Base-by-base conservation (phyloP, 2,797 vertebrate species). In the Xiphorhynchus erythropygius region DNA sequence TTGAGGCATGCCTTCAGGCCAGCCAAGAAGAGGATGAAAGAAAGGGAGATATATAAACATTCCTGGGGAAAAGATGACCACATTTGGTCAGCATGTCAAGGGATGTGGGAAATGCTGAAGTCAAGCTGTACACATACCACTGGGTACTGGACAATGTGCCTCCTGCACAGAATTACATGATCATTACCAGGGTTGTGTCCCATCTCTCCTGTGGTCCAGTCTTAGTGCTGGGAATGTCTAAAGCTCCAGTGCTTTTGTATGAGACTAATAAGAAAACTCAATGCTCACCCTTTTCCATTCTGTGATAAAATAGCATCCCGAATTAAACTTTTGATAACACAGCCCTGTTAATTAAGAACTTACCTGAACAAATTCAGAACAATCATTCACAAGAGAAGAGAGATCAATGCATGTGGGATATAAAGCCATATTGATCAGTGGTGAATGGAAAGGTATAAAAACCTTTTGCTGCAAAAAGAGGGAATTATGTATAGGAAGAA, bases 31-130 rank as follows among this genome's bases (percentile, higher is more conserved):
- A 85, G 23, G 33, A 80, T 3, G 28, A 77, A 32, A 57, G 46
- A 69, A 71, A 3, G 7, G 4, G 28, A 3, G 21, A 59, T 17
- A 33, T 8, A 32, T 6, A 90, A 90, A 91, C 47, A 68, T 73
- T 73, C 52, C 63, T 82, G 63, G 23, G 57, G 19, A 86, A 83
- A 86, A 86, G 69, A 83, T 47, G n/a, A 69, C 69, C 57, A 21
- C 46, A 2, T 81, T 28, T 81, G 79, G 53, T 69, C 62, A 91
- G 35, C 21, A 41, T 22, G 62, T 53, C 55, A 84, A 62, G 12
- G 75, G 60, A 90, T 92, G 81, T 87, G 89, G 89, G 87, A 94
- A 95, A 57, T 7, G 11, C 42, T 62, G 39, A 28, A 69, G 42
- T 84, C 53, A 62, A 68, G 46, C 65, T 90, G 82, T 68, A 73